Conservation (phyloP, 2,888 invertebrate species). For the Drosophila putrida region DNA sequence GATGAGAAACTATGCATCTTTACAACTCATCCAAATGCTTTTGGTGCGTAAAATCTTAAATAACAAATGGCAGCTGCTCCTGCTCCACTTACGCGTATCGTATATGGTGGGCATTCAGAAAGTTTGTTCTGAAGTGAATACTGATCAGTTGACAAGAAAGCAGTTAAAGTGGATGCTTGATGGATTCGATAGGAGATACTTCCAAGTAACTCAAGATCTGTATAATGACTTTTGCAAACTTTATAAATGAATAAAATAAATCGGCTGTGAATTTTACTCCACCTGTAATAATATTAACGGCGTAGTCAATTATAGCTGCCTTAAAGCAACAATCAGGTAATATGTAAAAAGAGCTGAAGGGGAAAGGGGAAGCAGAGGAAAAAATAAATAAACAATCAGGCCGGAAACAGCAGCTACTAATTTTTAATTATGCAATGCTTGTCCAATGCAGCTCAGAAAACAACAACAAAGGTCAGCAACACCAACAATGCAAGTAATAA, state of each 20-base stretch:
- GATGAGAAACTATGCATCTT: neutral
- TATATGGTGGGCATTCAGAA: constrained; percentile 2
- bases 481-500: constrained; percentile 9
- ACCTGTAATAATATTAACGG: constrained; percentile 7
- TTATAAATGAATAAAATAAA: constrained; percentile 1
- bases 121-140: neutral
- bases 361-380: neutral
- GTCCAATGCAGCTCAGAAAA: constrained; percentile 36
- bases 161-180: constrained; percentile 6
- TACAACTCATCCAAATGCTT: neutral
- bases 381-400: constrained; percentile 59
- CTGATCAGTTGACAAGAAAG: neutral
- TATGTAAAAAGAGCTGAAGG: neutral
- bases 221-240: neutral
- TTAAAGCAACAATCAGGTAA: constrained; percentile 16
- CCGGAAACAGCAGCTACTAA: constrained; percentile 62
- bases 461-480: constrained; percentile 14
- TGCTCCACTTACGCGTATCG: neutral
- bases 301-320: constrained; percentile 41
- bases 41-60: neutral
- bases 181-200: constrained; percentile 17
- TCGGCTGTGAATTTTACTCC: neutral
- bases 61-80: neutral
- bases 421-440: constrained; percentile 75
- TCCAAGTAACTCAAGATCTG: neutral